A percentile compares a stretch with the other conserved stretches of the same genome.
phyloP scores from a whole-genome alignment of 2,797 vertebrate genomes.

The Notolabrus celidotus region DNA sequence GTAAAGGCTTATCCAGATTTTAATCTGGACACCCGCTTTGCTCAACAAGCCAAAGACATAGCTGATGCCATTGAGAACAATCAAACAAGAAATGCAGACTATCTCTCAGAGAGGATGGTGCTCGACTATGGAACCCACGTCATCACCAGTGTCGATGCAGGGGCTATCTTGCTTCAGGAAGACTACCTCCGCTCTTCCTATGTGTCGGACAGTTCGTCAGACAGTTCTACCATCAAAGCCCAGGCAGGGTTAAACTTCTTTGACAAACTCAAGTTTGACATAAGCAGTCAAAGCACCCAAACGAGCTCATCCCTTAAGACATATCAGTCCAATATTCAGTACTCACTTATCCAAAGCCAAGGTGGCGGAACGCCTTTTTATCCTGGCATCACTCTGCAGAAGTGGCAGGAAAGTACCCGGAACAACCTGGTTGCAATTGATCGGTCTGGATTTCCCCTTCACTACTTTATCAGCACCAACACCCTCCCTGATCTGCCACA shows the following conservation, averaged over 20 bases:
- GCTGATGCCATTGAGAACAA: conserved; percentile 91
- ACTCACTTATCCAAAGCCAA: conserved; percentile 87
- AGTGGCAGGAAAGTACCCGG: conserved; percentile 89
- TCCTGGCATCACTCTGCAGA: conserved; percentile 91
- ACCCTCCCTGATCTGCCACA: conserved; percentile 86
- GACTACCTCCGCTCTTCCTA: conserved; percentile 89
- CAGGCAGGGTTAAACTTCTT: conserved; percentile 86
- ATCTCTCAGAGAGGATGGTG: conserved; percentile 90
- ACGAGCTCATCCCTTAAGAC: conserved; percentile 68
- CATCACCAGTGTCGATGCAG: conserved; percentile 88
- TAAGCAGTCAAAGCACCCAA: conserved; percentile 24
- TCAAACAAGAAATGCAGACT: conserved; percentile 87
- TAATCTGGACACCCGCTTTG: conserved; percentile 84
- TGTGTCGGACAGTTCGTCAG: conserved; percentile 75
- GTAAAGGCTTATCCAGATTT: conserved; percentile 85
- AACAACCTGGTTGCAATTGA: conserved; percentile 93
- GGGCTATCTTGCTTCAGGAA: conserved; percentile 89
- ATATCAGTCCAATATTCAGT: conserved; percentile 88
- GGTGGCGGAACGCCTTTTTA: conserved; percentile 88
- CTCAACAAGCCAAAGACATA: conserved; percentile 83
- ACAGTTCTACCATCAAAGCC: conserved; percentile 70
- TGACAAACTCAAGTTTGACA: conserved; percentile 77
- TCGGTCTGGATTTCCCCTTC: conserved; percentile 87
- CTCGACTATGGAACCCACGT: conserved; percentile 92
- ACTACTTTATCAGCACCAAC: conserved; percentile 85